Evolutionary conservation across 2,888 invertebrate genomes (phyloP).

Genomic region (Ectemnius continuus): DNA sequence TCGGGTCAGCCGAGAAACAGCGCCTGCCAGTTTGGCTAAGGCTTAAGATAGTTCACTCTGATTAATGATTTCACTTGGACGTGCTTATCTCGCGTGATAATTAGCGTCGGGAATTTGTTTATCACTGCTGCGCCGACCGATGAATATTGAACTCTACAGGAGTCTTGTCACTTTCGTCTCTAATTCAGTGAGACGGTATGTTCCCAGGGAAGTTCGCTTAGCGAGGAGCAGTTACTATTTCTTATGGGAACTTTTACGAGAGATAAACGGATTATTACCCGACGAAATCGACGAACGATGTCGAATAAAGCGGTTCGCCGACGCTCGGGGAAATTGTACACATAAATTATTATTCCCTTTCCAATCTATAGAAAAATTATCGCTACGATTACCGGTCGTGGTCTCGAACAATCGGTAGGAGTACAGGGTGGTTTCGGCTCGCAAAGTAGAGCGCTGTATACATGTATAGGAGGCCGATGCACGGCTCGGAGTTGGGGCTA

Average conservation of each 20-base stretch:
- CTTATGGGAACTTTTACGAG: not conserved
- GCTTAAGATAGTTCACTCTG: not conserved
- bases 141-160: no score
- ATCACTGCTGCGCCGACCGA: not conserved
- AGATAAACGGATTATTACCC: slow-evolving; percentile 42
- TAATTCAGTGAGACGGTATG: no score
- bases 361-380: slow-evolving; percentile 31
- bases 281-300: slow-evolving; percentile 3
- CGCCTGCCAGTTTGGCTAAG: not conserved
- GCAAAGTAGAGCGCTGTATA: slow-evolving; percentile 34
- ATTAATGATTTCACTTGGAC: not conserved
- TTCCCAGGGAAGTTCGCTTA: no score
- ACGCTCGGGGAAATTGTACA: slow-evolving; percentile 28
- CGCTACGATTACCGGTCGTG: not conserved
- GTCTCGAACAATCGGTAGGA: no score
- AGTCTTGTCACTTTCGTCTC: no score
- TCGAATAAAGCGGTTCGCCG: slow-evolving; percentile 28
- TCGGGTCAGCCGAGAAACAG: not conserved
- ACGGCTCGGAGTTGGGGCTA: slow-evolving; percentile 26
- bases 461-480: slow-evolving; percentile 9
- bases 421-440: slow-evolving; percentile 29
- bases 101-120: not conserved
- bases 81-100: slow-evolving; percentile 1
- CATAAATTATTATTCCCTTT: slow-evolving; percentile 22
- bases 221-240: not conserved